These are phyloP conservation scores for Pangasianodon gigas DNA, from an alignment of 2,113 vertebrate species.

Conservation along the genomic window DNA sequence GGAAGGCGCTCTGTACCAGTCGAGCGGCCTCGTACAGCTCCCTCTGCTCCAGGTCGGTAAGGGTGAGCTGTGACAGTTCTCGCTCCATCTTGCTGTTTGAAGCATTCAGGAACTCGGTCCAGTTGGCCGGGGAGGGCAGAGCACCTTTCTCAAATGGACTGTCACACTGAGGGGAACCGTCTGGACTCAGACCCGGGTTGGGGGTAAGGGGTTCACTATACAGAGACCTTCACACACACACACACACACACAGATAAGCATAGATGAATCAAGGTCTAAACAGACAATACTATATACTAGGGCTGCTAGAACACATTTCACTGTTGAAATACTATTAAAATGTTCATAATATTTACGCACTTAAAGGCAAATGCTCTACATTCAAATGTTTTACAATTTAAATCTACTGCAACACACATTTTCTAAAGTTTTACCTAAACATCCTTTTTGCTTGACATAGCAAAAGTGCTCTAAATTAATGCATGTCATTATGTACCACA, in stretches of 20 bases:
- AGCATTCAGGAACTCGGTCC: constrained; percentile 95
- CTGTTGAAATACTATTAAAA: neutral
- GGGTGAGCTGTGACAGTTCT: constrained; percentile 94
- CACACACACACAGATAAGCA: neutral
- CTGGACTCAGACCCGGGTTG: constrained; percentile 90
- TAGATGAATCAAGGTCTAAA: neutral
- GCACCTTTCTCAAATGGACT: constrained; percentile 84
- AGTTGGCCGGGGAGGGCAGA: constrained; percentile 91
- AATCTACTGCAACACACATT: neutral
- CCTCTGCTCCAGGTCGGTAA: constrained; percentile 96
- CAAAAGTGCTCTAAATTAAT: neutral
- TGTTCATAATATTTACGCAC: neutral
- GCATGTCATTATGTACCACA: neutral
- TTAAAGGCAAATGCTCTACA: neutral
- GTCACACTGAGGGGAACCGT: constrained; percentile 83
- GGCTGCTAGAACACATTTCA: neutral
- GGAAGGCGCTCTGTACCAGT: constrained; percentile 97
- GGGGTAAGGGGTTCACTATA: constrained; percentile 89
- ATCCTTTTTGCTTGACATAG: neutral
- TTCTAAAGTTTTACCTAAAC: neutral
- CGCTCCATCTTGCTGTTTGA: constrained; percentile 96
- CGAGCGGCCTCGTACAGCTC: constrained; percentile 97
- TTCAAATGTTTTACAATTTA: neutral
- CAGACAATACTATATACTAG: neutral
- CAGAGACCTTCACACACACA: constrained; percentile 77